Evolutionary conservation across 2,113 vertebrate species (phyloP), one percentile per base, ranked within the genome.

Genomic region (Sceloporus tristichus): DNA sequence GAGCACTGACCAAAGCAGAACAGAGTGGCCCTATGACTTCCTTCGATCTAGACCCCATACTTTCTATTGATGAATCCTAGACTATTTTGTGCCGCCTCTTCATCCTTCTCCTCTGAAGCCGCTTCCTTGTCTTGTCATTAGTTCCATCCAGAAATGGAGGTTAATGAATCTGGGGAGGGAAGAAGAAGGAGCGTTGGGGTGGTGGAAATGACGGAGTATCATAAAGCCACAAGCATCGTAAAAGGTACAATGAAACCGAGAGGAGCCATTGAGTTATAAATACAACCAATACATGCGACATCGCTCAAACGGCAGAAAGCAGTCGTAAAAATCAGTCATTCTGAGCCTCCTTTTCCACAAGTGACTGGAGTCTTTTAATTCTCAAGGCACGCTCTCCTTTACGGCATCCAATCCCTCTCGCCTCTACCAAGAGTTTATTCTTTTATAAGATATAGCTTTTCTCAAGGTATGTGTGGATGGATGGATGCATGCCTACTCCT

Each of bases 241-340:
- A 97, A 97, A 96, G 95, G 93, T 95, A 93, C 91, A 92, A 97
- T 97, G 96, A 97, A 97, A 96, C 94, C 84, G 94, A 96, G 96
- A 94, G 96, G 96, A 96, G 96, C 96, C 91, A 95, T 97, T 97
- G 96, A 96, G 96, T 97, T 97, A 96, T 96, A 96, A 97, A 97
- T 96, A 97, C 96, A 96, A 95, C 95, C 95, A 88, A 95, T 91
- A 93, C 95, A 93, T 75, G 94, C 95, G 94, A 77, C 96, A 95
- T 96, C 96, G 95, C 96, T 97, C 95, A 92, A 94, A 88, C 85
- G 91, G 93, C 93, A 96, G 96, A 95, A 94, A 92, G 92, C 79
- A 85, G 92, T 95, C 74, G 56, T 97, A 97, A 97, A 59, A 97
- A 96, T 94, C 94, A 96, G 95, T 94, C 94, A 94, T 94, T 92